Evolutionary conservation across 1,140 invertebrate species (phyloP).

Genomic region (Anthonomus grandis): DNA sequence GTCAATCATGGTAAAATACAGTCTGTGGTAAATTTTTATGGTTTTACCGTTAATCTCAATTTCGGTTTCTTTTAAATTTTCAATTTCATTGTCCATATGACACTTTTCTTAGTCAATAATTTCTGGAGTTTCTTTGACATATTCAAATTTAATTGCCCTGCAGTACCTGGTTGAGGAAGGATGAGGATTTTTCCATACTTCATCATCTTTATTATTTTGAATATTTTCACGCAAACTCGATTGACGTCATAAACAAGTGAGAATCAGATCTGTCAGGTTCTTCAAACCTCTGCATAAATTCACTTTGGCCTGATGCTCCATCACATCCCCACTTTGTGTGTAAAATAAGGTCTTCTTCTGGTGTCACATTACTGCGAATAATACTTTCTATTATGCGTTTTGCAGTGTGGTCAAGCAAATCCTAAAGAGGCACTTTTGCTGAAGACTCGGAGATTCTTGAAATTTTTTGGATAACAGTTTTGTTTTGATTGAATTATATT

Average conservation of each 20-base stretch:
- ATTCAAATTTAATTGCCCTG: slow-evolving; percentile 19
- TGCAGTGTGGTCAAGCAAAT: slow-evolving; percentile 28
- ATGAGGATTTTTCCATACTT: slow-evolving; percentile 17
- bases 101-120: neutral
- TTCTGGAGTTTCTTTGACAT: slow-evolving; percentile 18
- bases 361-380: slow-evolving; percentile 2
- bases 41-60: neutral
- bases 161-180: slow-evolving; percentile 21
- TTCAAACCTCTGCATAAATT: slow-evolving; percentile 18
- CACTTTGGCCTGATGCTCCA: slow-evolving; percentile 14
- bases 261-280: neutral
- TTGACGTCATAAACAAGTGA: slow-evolving; percentile 13
- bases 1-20: slow-evolving; percentile 17
- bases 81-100: slow-evolving; percentile 2
- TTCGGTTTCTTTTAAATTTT: neutral
- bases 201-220: neutral
- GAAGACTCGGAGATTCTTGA: slow-evolving; percentile 17
- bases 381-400: neutral
- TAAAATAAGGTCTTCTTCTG: slow-evolving; percentile 2
- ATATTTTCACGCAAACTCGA: too few species aligned
- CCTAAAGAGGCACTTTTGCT: slow-evolving; percentile 27
- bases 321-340: slow-evolving; percentile 19
- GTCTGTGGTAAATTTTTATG: slow-evolving; percentile 4
- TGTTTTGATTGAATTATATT: slow-evolving; percentile 6
- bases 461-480: slow-evolving; percentile 9